phyloP scores from a whole-genome alignment of 35 echinoderm and acorn worm genomes.

The Nesometra sesokonis region DNA sequence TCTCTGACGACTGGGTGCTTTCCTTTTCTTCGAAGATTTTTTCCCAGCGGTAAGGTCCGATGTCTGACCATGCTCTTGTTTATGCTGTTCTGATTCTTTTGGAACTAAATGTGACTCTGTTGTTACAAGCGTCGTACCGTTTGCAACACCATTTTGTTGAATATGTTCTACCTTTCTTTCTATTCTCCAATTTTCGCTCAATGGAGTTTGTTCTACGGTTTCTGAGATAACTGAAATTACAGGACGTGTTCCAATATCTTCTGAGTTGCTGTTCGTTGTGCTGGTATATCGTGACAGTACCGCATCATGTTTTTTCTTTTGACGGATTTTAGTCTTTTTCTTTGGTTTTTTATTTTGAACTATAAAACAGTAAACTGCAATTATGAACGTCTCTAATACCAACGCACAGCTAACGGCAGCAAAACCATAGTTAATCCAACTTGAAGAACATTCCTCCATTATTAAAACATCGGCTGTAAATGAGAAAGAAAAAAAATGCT shows the following conservation, averaged over 20 bases:
- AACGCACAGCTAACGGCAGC: neutral
- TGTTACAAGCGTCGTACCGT: neutral
- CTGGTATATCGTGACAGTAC: too few relatives aligned
- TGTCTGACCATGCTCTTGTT: neutral
- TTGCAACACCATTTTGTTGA: neutral
- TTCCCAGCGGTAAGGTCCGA: neutral
- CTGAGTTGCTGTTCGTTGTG: too few relatives aligned
- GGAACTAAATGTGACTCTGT: neutral
- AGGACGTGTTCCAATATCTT: neutral
- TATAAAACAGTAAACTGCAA: neutral
- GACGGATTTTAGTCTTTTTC: too few relatives aligned
- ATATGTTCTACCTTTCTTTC: neutral
- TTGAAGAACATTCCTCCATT: neutral
- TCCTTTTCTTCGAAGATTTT: neutral
- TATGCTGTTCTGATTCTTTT: neutral
- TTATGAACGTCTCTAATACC: neutral
- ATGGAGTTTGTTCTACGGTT: neutral
- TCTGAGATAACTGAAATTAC: neutral
- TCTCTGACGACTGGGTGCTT: neutral
- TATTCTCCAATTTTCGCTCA: neutral
- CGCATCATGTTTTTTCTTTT: too few relatives aligned
- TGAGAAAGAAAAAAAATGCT: too few relatives aligned
- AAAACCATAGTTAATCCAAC: neutral
- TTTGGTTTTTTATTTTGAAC: neutral
- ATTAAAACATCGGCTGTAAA: too few relatives aligned